phyloP scores from a whole-genome alignment of 1,140 invertebrate species.

The Ctenoplectra terminalis region DNA sequence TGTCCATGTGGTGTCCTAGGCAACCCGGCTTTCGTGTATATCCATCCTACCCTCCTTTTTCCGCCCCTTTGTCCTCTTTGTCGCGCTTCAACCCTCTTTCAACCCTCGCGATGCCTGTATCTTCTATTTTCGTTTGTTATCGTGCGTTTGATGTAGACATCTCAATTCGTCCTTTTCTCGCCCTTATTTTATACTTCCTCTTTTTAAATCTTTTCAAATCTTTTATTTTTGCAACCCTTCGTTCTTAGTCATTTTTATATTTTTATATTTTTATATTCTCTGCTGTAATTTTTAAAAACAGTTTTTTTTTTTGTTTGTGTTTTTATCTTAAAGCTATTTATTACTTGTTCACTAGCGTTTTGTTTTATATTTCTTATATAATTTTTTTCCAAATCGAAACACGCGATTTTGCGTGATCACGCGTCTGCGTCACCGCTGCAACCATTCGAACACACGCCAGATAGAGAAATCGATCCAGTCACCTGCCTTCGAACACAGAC shows the following conservation, averaged over 20 bases:
- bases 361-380: not conserved
- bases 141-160: not conserved
- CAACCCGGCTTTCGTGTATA: slow-evolving; percentile 52
- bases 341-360: not conserved
- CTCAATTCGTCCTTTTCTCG: not conserved
- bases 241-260: no score
- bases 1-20: slow-evolving; percentile 66
- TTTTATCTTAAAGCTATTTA: no score
- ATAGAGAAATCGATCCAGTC: slow-evolving; percentile 65
- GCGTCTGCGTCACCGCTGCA: slow-evolving; percentile 47
- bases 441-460: slow-evolving; percentile 18
- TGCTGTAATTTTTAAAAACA: no score
- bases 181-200: not conserved
- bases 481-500: slow-evolving; percentile 58
- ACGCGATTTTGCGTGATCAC: slow-evolving; percentile 38
- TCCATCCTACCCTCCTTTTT: slow-evolving; percentile 1
- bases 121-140: not conserved
- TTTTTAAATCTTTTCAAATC: not conserved
- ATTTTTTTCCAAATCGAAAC: not conserved
- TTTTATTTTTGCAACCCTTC: no score
- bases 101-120: not conserved
- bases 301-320: no score
- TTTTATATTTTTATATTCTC: no score
- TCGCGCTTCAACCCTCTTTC: not conserved
- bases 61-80: not conserved